These are phyloP conservation scores for Drosophila pallidifrons DNA, from an alignment of 1,140 invertebrate genomes.

Conservation along the genomic window DNA sequence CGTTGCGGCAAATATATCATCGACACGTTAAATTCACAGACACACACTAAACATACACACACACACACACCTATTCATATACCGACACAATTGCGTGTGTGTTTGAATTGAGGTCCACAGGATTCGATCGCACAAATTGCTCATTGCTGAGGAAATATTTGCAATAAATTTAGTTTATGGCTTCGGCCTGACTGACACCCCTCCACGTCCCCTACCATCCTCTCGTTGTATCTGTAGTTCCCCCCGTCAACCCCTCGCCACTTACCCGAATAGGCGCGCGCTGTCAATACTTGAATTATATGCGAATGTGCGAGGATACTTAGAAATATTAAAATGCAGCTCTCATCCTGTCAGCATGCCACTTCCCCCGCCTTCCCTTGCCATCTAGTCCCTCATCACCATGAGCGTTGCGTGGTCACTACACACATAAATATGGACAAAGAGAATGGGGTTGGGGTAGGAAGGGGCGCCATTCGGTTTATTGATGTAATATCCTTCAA, in stretches of 20 bases:
- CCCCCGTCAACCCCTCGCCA: not conserved
- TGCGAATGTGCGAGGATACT: slow-evolving; percentile 67
- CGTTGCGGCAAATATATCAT: slow-evolving; percentile 73
- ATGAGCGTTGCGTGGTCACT: slow-evolving; percentile 19
- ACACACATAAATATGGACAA: slow-evolving; percentile 13
- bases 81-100: slow-evolving; percentile 19
- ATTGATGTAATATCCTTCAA: slow-evolving; percentile 84
- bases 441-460: not conserved
- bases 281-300: slow-evolving; percentile 84
- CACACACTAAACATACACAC: slow-evolving; percentile 28
- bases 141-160: slow-evolving; percentile 84
- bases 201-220: not conserved
- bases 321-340: slow-evolving; percentile 82
- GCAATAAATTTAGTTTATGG: slow-evolving; percentile 84
- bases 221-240: too few species aligned
- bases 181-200: slow-evolving; percentile 73
- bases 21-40: slow-evolving; percentile 70
- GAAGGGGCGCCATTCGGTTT: slow-evolving; percentile 50
- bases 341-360: slow-evolving; percentile 35
- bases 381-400: too few species aligned
- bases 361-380: not conserved
- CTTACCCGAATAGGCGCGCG: slow-evolving; percentile 32
- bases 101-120: slow-evolving; percentile 42
- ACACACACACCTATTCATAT: not conserved
- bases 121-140: slow-evolving; percentile 83